Evolutionary conservation across 2,888 invertebrate genomes (phyloP), one percentile per base, ranked within the genome.

Genomic region (Byasa hedistus): DNA sequence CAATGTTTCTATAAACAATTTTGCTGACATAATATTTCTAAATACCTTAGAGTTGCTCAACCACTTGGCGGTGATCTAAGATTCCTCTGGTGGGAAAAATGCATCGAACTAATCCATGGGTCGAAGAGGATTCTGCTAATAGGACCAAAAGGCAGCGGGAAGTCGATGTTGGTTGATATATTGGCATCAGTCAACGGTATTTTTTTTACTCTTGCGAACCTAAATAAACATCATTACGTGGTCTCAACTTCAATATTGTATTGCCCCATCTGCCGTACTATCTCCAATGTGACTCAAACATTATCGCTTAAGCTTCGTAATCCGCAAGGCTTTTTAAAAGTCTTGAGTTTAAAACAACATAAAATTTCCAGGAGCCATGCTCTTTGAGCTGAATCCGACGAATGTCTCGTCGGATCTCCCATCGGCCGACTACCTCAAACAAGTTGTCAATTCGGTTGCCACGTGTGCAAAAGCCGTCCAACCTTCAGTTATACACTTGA

Each of bases 71-170:
- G 83, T 1, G 88, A 89, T 69, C 75, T 76, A 22, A 79, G 83
- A 69, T 68, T 69, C 1, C 60, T 82, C 8, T 89, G 89, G 89
- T 89, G 89, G 89, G 85, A 87, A 17, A 76, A 68, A 65, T 87
- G 85, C 68, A 73, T 75, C 0, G 80, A 81, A 51, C 67, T 80
- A 1, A 56, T 61, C 0, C 77, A 76, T 3, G 85, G 84, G 0
- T 79, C 74, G 21, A 79, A 73, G 7, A 79, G 68, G 59, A 75
- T 86, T 52, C 70, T 89, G n/a, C 64, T 88, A 0, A 79, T 87
- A 1, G 89, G 89, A 39, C 81, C 87, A 0, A 71, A 52, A 22
- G 76, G 71, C 2, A 77, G 84, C 58, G 89, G 89, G 0, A 87
- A 83, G 65, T 80, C 79, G 0, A 73, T 70, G 8, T 70, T 89